phyloP scores from a whole-genome alignment of 1,140 invertebrate species.

The Tetranychus cinnabarinus region DNA sequence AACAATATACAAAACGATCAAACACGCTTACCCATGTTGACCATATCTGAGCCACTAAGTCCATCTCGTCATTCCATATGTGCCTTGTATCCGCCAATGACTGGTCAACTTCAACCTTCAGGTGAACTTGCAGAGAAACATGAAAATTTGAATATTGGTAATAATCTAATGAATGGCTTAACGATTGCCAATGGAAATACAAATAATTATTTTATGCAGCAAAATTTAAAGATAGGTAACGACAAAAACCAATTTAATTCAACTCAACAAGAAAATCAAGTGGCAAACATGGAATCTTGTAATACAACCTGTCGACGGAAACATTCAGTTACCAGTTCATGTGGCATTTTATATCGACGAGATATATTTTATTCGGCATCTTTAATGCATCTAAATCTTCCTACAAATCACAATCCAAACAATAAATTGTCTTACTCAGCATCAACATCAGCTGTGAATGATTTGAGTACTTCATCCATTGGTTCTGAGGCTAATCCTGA shows the following conservation, averaged over 20 bases:
- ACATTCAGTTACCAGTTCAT: constrained; percentile 3
- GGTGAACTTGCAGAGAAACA: not conserved
- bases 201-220: not conserved
- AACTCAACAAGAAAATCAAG: no score
- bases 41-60: no score
- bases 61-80: constrained; percentile 2
- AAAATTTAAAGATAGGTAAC: not conserved
- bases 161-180: no score
- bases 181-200: not conserved
- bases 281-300: no score
- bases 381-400: not conserved
- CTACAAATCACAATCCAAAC: no score
- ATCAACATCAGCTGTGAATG: constrained; percentile 19
- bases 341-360: constrained; percentile 36
- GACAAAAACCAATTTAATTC: not conserved
- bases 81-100: not conserved
- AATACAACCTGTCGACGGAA: not conserved
- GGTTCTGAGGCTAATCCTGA: not conserved
- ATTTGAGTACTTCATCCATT: constrained; percentile 11
- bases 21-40: no score
- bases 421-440: constrained; percentile 30
- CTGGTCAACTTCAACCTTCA: not conserved
- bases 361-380: constrained; percentile 56
- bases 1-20: no score
- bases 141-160: no score